A percentile compares a stretch with the other conserved stretches of the same genome.
These are phyloP conservation scores for Arvicanthis niloticus DNA, from an alignment of 2,113 vertebrate species.

Conservation along the genomic window DNA sequence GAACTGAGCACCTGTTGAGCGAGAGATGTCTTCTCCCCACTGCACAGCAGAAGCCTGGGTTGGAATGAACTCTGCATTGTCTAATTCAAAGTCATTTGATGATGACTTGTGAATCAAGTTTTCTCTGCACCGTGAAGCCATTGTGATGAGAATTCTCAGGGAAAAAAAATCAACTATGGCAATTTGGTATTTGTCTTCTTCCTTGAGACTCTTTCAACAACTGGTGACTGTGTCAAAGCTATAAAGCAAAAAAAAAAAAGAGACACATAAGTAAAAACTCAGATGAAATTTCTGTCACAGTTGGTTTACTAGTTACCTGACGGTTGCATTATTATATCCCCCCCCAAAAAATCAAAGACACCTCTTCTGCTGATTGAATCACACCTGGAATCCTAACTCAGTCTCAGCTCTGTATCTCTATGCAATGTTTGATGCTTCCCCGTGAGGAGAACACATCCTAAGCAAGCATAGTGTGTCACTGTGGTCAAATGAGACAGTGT, in stretches of 20 bases:
- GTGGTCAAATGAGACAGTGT: background rate
- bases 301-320: no score
- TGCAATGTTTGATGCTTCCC: fast-evolving
- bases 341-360: background rate
- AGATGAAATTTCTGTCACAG: background rate
- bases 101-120: background rate
- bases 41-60: background rate
- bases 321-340: background rate
- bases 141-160: background rate
- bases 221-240: background rate
- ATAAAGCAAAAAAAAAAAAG: background rate
- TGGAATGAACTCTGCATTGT: background rate
- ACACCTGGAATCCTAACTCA: background rate
- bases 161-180: background rate
- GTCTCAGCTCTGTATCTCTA: no score
- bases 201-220: background rate
- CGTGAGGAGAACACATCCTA: background rate
- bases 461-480: background rate
- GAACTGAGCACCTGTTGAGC: background rate
- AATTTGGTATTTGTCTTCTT: background rate
- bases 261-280: background rate
- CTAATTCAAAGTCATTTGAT: background rate
- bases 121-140: background rate
- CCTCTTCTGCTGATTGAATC: background rate
- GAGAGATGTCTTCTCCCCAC: background rate